A percentile compares a stretch with the other conserved stretches of the same genome.
These are phyloP conservation scores for Pygmarrhopalites habei DNA, from an alignment of 1,140 invertebrate species.

Conservation along the genomic window DNA sequence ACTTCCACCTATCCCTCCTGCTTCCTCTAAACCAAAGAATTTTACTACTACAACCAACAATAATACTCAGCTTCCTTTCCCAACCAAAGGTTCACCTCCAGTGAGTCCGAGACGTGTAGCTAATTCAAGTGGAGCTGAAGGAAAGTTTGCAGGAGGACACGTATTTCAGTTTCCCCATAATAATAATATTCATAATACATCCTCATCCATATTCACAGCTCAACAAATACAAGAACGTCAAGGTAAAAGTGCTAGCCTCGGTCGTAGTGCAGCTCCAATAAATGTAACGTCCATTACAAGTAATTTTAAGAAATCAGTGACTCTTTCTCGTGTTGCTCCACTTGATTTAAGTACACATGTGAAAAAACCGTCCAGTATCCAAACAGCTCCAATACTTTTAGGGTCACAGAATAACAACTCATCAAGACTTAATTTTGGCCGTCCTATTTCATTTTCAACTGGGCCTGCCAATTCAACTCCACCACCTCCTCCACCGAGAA, in stretches of 20 bases:
- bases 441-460: background rate
- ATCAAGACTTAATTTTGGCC: too few species aligned
- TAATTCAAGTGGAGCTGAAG: background rate
- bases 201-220: background rate
- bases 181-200: too few species aligned
- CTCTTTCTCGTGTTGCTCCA: constrained; percentile 6
- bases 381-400: too few species aligned
- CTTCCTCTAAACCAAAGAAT: too few species aligned
- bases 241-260: constrained; percentile 29
- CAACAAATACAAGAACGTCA: background rate
- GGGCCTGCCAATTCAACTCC: background rate
- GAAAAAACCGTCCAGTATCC: too few species aligned
- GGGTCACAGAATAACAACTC: too few species aligned
- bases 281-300: background rate
- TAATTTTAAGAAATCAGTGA: constrained; percentile 7
- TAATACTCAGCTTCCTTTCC: too few species aligned
- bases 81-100: background rate
- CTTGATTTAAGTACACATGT: constrained; percentile 11
- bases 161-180: too few species aligned
- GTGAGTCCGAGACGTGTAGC: background rate
- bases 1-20: too few species aligned
- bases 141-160: too few species aligned
- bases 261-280: constrained; percentile 9
- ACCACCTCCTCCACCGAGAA: constrained; percentile 21
- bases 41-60: too few species aligned